Base-by-base conservation (phyloP, 1,140 invertebrate genomes). In the Ruditapes philippinarum region DNA sequence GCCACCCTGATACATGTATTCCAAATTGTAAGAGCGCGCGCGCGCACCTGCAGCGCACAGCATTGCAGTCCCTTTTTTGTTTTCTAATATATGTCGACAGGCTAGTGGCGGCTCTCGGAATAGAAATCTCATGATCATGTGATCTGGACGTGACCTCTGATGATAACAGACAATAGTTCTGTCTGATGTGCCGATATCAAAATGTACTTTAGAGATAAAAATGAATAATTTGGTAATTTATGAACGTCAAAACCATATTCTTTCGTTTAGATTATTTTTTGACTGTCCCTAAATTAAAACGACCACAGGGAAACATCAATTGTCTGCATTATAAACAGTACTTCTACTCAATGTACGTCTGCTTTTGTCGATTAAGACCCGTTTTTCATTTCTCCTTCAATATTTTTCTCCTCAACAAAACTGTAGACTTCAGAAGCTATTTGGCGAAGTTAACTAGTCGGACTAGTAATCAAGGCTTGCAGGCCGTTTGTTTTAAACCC, bases 1-100 rank as follows among this genome's bases (percentile, higher is more conserved):
- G 76, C 83, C 45, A 76, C 51, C 51, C 31, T 84, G 54, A 33
- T 36, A 70, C 45, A 38, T 76, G 74, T 74, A 74, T 73, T 85
- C n/a, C 5, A 54, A 74, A 76, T 31, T n/a, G n/a, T n/a, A 19
- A 62, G 83, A 62, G 22, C 31, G 68, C 60, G 60, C 57, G 36
- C 54, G 51, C 49, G 33, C 45, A 40, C 83, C 68, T 40, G 49
- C 49, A 38, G 70, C 11, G 65, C 38, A 49, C 38, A 28, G 45
- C 49, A 36, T 12, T 76, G 49, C 31, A 40, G 42, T 38, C 68
- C 49, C 62, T 74, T 76, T 45, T 85, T 76, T 68, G 74, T 31
- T 42, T 14, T n/a, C 22, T 74, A 74, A 74, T 73, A 38, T 74
- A 70, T 51, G 82, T 49, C 68, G 40, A 51, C 42, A n/a, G 40